Percentiles rank a stretch among this genome's conserved stretches.
Evolutionary conservation across 2,888 invertebrate genomes (phyloP).

Genomic region (Pseudococcus longispinus): DNA sequence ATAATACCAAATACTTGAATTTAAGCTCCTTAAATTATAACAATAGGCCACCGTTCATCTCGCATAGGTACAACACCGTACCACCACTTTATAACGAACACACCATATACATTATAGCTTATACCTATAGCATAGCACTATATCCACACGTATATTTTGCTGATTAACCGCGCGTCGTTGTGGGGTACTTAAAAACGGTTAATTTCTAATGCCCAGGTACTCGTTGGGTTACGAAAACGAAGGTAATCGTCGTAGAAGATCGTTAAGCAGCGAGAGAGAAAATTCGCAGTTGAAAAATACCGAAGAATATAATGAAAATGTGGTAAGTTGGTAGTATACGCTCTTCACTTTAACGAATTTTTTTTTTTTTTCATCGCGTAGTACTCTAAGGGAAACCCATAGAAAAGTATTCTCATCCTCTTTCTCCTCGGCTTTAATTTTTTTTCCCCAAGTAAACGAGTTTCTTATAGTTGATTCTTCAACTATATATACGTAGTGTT

Average conservation of each 20-base stretch:
- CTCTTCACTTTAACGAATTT: neutral
- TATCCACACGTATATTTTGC: neutral
- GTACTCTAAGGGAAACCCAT: neutral
- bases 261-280: slow-evolving; percentile 30
- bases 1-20: neutral
- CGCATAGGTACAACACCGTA: neutral
- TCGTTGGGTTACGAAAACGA: slow-evolving; percentile 33
- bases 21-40: slow-evolving; percentile 4
- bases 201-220: slow-evolving; percentile 14
- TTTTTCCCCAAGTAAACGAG: neutral
- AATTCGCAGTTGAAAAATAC: slow-evolving; percentile 35
- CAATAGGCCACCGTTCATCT: slow-evolving; percentile 4
- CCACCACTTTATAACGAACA: too few species aligned
- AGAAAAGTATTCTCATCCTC: neutral
- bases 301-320: slow-evolving; percentile 41
- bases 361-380: neutral
- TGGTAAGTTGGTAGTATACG: slow-evolving; percentile 9
- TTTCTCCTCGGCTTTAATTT: neutral
- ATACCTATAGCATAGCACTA: neutral
- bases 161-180: neutral
- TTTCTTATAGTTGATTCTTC: neutral
- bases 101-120: too few species aligned
- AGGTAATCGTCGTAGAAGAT: slow-evolving; percentile 36
- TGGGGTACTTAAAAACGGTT: neutral
- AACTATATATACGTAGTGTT: neutral